Evolutionary conservation across 2,113 vertebrate species (phyloP).

Genomic region (Ginglymostoma cirratum): DNA sequence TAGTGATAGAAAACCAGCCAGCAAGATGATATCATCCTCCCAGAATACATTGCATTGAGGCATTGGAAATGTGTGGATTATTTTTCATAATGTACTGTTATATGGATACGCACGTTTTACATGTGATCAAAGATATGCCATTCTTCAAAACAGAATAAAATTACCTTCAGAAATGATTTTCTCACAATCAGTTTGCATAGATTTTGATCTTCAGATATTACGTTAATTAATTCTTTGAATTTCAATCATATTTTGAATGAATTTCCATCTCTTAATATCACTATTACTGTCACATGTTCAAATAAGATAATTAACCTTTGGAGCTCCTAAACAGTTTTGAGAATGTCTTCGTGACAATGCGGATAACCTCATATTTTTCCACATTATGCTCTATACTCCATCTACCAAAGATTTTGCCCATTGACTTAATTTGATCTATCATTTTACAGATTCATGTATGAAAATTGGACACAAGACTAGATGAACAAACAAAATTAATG

Average conservation of each 20-base stretch:
- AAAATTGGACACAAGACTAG: too few species aligned
- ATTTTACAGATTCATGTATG: background rate
- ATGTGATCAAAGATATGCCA: background rate
- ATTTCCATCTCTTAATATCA: background rate
- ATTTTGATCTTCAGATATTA: background rate
- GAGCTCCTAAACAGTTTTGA: background rate
- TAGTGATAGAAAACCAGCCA: constrained; percentile 14
- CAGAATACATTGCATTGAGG: constrained; percentile 18
- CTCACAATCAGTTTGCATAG: background rate
- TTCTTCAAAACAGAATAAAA: background rate
- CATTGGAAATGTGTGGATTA: constrained; percentile 17
- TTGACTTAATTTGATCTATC: background rate
- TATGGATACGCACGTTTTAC: background rate
- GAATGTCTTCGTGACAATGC: background rate
- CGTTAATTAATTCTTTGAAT: background rate
- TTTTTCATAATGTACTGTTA: constrained; percentile 21
- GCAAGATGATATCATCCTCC: constrained; percentile 13
- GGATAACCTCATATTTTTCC: background rate
- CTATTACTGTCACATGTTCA: background rate
- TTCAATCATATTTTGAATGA: background rate
- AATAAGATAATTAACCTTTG: background rate
- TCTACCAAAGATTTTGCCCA: background rate
- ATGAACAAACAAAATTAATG: background rate
- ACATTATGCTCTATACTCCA: background rate
- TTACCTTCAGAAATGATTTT: too few species aligned